Evolutionary conservation across 1,140 invertebrate species (phyloP).

Genomic region (Leptinotarsa defecta): DNA sequence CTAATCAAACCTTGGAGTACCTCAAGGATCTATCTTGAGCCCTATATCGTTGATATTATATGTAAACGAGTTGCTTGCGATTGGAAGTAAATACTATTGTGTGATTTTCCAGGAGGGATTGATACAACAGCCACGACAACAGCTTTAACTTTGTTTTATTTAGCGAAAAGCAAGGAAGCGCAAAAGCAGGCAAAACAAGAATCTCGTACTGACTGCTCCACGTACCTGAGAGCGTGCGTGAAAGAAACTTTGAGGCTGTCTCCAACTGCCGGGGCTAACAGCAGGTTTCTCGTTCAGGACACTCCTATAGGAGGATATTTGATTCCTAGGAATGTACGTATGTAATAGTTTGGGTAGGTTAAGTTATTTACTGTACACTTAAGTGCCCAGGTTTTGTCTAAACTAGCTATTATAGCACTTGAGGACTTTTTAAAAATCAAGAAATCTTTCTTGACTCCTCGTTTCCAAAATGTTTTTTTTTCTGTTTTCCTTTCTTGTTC

Average conservation of each 20-base stretch:
- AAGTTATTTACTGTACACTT: too few relatives aligned
- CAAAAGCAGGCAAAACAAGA: constrained; percentile 43
- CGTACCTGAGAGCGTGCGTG: constrained; percentile 69
- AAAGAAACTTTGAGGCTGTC: constrained; percentile 68
- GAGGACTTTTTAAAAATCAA: too few relatives aligned
- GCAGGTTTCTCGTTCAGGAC: constrained; percentile 56
- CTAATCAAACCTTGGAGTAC: neutral
- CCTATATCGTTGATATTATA: neutral
- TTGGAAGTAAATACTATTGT: too few relatives aligned
- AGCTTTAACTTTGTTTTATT: constrained; percentile 47
- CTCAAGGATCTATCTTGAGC: neutral
- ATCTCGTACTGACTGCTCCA: neutral
- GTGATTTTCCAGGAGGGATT: constrained; percentile 49
- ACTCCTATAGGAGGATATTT: constrained; percentile 56
- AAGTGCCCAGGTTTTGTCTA: too few relatives aligned
- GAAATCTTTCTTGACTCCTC: constrained; percentile 7
- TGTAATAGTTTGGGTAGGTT: neutral
- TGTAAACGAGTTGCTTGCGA: too few relatives aligned
- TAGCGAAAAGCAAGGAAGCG: constrained; percentile 40
- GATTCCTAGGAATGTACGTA: constrained; percentile 58
- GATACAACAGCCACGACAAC: constrained; percentile 53
- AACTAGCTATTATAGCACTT: too few relatives aligned
- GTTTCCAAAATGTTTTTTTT: too few relatives aligned
- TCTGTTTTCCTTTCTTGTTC: too few relatives aligned
- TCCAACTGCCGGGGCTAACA: constrained; percentile 57